phyloP scores from a whole-genome alignment of 2,888 invertebrate species.

The Pseudococcus longispinus region DNA sequence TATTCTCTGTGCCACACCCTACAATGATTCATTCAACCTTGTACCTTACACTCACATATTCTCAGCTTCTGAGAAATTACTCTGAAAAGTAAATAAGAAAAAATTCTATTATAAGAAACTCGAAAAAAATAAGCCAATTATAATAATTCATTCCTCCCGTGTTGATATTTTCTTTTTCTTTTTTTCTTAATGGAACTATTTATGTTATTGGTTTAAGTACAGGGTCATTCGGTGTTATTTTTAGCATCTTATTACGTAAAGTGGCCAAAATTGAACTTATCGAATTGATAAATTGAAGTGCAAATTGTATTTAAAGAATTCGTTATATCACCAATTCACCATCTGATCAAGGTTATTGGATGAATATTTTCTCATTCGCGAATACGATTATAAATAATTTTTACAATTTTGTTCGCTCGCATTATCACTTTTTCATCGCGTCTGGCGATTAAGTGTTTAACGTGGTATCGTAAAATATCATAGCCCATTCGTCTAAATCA shows the following conservation, averaged over 20 bases:
- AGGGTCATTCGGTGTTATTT: neutral
- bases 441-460: neutral
- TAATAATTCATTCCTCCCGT: neutral
- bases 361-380: neutral
- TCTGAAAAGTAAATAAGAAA: neutral
- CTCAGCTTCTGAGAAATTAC: neutral
- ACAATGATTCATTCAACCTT: neutral
- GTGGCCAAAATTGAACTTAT: neutral
- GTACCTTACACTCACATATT: neutral
- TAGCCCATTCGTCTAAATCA: neutral
- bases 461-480: neutral
- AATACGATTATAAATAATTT: neutral
- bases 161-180: neutral
- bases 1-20: no score
- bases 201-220: neutral
- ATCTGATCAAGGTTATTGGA: neutral
- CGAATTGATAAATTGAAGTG: slow-evolving; percentile 7
- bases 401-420: neutral
- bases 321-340: neutral
- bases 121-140: slow-evolving; percentile 1
- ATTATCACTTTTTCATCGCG: neutral
- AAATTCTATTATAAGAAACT: neutral
- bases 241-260: neutral
- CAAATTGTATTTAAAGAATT: slow-evolving; percentile 1
- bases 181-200: neutral